Evolutionary conservation across 2,888 invertebrate genomes (phyloP), one percentile per base, ranked within the genome.

Genomic region (Diplolepis rosae): DNA sequence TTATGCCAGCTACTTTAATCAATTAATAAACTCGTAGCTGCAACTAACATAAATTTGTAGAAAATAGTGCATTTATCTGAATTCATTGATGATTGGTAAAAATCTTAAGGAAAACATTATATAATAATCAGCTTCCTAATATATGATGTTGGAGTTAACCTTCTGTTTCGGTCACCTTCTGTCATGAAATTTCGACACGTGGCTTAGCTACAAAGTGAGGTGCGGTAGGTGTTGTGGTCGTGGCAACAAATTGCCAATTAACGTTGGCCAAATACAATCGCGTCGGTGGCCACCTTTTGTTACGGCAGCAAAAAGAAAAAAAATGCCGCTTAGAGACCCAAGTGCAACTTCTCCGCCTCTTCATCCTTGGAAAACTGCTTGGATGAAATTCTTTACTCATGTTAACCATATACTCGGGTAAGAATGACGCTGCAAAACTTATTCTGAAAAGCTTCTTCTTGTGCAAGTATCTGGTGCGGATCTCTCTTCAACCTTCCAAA

Each of bases 161-260:
- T 35, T 24, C 7, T 24, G 35, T 24, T 30, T 30, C 30, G 30
- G 30, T 54, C 15, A 28, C 13, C 56, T 18, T 18, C 35, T 32
- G 18, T 30, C 32, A 22, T 1, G 56, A 18, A 56, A 32, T 30
- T 35, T 56, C 35, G 18, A 35, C 56, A 56, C 32, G 35, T 35
- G 56, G 13, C 22, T 35, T 11, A 32, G 15, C 1, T n/a, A 39
- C n/a, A 22, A n/a, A 39, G 35, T 30, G 13, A 22, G 13, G 11
- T 4, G 35, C 24, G 22, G 13, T 24, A 61, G n/a, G 13, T 61
- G n/a, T 61, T 35, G 56, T 1, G 24, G 39, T 39, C n/a, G 13
- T 39, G 39, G 61, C n/a, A 39, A 24, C 27, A 61, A 61, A 61
- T 61, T 39, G 61, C 2, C 61, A 61, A 61, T 61, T 39, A 39